Percentiles rank a stretch among this genome's conserved stretches.
These are phyloP conservation scores for Drosophila limbata DNA, from an alignment of 2,888 invertebrate species.

Conservation along the genomic window DNA sequence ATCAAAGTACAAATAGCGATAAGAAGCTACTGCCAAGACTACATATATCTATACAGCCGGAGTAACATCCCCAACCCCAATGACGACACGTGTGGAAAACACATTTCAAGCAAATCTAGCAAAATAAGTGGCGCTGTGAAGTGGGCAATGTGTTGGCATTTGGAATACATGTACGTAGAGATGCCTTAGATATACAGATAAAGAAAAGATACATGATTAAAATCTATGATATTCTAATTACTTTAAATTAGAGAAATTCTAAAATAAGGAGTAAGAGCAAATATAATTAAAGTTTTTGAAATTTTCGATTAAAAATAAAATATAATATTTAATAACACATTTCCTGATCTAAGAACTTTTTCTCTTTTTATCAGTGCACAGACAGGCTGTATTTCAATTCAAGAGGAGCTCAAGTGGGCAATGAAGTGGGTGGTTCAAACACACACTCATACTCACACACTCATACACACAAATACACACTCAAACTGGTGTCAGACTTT, in stretches of 20 bases:
- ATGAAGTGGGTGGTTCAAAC: constrained; percentile 36
- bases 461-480: constrained; percentile 5
- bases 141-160: constrained; percentile 43
- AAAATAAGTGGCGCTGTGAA: constrained; percentile 42
- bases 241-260: too few relatives aligned
- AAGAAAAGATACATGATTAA: not conserved
- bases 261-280: too few relatives aligned
- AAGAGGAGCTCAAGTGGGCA: constrained; percentile 65
- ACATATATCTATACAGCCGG: not conserved
- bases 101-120: constrained; percentile 61
- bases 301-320: too few relatives aligned
- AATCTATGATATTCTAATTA: too few relatives aligned
- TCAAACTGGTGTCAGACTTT: constrained; percentile 47
- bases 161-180: constrained; percentile 18
- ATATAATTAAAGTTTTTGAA: too few relatives aligned
- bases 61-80: not conserved
- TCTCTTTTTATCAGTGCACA: not conserved
- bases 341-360: too few relatives aligned
- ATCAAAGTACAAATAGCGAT: constrained; percentile 43
- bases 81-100: constrained; percentile 43
- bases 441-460: constrained; percentile 17
- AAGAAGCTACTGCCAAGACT: constrained; percentile 20
- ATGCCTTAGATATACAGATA: constrained; percentile 35
- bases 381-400: constrained; percentile 67
- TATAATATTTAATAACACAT: too few relatives aligned